Evolutionary conservation across 2,113 vertebrate species (phyloP), one percentile per base, ranked within the genome.

Genomic region (Sapayoa aenigma): DNA sequence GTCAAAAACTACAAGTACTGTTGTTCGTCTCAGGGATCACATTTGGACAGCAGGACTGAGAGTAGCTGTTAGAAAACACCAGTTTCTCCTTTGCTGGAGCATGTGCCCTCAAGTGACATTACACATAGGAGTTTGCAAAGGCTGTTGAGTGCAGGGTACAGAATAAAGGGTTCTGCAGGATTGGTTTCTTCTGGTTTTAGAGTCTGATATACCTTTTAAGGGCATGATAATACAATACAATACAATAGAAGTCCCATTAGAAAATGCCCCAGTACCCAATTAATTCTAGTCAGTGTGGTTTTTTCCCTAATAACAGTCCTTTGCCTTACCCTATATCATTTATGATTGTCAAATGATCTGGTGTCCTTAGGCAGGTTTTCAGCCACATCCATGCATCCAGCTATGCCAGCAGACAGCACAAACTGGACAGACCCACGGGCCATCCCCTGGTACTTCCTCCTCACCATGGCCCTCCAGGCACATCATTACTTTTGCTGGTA

Each of bases 401-500:
- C n/a, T 14, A 4, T 12, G 30, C 49, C 79, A 68, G 39, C 2
- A 2, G 41, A 31, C 5, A 24, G 6, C 4, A 33, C 0, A 3
- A 58, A n/a, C 11, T 0, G 0, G 31, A 19, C 2, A 3, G 60
- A 18, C 11, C 8, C 15, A 6, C 0, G 0, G 25, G 14, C 31
- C 2, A 1, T 5, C 11, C 47, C 67, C 12, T 2, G 6, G 17
- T 14, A 3, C 30, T 37, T 33, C n/a, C 35, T 31, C 49, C 49
- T 28, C 12, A 28, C 37, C 66, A 5, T 0, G 0, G 66, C 33
- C 12, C 24, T 47, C 33, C 49, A 18, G 11, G 11, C 28, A 6
- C 63, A 39, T 5, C 6, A 7, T 6, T 14, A 2, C 44, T 56
- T 37, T 8, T 2, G 15, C 69, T 24, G 37, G n/a, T 41, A 31